Percentiles rank a stretch among this genome's conserved stretches.
These are phyloP conservation scores for Stenodera caucasica DNA, from an alignment of 2,888 invertebrate species.

Conservation along the genomic window DNA sequence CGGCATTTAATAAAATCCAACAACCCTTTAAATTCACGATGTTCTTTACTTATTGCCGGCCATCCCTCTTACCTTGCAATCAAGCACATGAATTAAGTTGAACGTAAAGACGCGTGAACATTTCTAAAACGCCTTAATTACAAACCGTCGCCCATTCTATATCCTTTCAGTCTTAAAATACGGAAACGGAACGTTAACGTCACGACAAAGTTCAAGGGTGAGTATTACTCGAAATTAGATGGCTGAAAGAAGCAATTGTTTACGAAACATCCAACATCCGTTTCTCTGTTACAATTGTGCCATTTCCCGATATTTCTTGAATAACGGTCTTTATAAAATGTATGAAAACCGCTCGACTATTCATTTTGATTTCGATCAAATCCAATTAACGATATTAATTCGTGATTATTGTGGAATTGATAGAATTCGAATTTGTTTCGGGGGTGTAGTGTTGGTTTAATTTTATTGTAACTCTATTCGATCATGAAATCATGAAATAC, in stretches of 20 bases:
- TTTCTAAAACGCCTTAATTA: conserved; percentile 49
- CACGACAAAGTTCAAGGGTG: conserved; percentile 16
- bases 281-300: no score
- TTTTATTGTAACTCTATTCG: not conserved
- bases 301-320: no score
- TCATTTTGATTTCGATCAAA: not conserved
- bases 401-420: not conserved
- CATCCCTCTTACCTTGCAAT: conserved; percentile 45
- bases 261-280: conserved; percentile 17
- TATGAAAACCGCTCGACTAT: no score
- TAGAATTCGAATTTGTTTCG: not conserved
- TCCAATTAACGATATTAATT: not conserved
- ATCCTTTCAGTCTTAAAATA: not conserved
- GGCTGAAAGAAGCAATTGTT: conserved; percentile 19
- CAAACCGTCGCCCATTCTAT: conserved; percentile 32
- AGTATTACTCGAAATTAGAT: conserved; percentile 16
- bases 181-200: conserved; percentile 19
- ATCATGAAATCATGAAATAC: not conserved
- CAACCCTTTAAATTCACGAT: not conserved
- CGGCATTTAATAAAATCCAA: conserved; percentile 25
- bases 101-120: conserved; percentile 48
- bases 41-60: not conserved
- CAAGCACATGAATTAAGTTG: conserved; percentile 45
- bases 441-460: not conserved
- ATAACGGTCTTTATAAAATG: no score